Base-by-base conservation (phyloP, 2,888 invertebrate genomes). In the Apamea crenata region DNA sequence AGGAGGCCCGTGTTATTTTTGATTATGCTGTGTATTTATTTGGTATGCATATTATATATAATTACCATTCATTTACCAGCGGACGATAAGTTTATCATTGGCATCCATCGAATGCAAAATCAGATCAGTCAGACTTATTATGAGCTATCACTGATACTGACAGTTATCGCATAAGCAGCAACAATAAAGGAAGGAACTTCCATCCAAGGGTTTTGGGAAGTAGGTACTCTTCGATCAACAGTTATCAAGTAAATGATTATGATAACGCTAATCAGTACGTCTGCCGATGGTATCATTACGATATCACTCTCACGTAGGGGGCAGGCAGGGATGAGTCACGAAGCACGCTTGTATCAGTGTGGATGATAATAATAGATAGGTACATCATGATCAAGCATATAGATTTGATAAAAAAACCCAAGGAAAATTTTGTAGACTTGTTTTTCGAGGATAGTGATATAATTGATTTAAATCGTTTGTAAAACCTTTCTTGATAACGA, bases 191-290 rank as follows among this genome's bases (percentile, higher is more conserved):
- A 14, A 59, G 29, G 47, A 29, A 61, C 5, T 61, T 8, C 29
- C 6, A 36, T 21, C 3, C 18, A 25, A 40, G 25, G 29, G 10
- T 70, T 61, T 70, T 32, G 16, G 32, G 2, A 44, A 40, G 63
- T 56, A 56, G 25, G 56, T 56, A 77, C 50, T 40, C 8, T 40
- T 18, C 10, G 40, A 16, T 78, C 21, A 16, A 65, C 21, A 56
- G 32, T 56, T 77, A 66, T 50, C 76, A 25, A 53, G 32, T 70
- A 83, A 50, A 78, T 69, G 18, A 4, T 32, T 66, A 56, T 56
- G 85, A 85, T 85, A 71, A 61, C 14, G 6, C 7, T 71, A 29
- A 85, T 66, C 65, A 56, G 61, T 61, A 25, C n/a, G 81, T 81
- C 53, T 82, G 40, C 44, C 21, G 18, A 67, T 71, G 40, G 25